Base-by-base conservation (phyloP, 2,113 vertebrate genomes). In the Bubo scandiacus region DNA sequence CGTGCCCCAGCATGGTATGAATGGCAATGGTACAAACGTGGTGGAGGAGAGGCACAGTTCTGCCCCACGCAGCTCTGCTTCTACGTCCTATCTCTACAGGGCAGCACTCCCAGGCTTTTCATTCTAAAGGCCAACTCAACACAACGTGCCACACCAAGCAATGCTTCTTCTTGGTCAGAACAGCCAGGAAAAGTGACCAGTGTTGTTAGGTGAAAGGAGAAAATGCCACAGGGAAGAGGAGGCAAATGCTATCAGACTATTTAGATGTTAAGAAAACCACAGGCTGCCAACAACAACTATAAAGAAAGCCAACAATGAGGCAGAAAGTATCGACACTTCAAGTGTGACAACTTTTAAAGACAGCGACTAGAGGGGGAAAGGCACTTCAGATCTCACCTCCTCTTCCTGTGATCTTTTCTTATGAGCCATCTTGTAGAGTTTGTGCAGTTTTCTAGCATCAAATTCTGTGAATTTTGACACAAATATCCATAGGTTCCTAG, bases 401-500 rank as follows among this genome's bases (percentile, higher is more conserved):
- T 99, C 99, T 90, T 99, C 99, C 55, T 99, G 99, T 3, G 99
- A 99, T 58, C 99, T 98, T 96, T 99, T 99, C 98, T 99, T 99
- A 96, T 99, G 99, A 61, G 99, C 99, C 99, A 99, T 99, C 98
- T 99, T 99, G 96, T 99, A 99, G 88, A 99, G 98, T 82, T 99
- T 99, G 97, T 99, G 99, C 74, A 99, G 97, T 95, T 99, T 99
- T 96, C 98, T 98, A 19, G 99, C 99, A 62, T 99, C 99, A 97
- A 99, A 99, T 98, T 99, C 99, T 16, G 99, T 99, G 95, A 99
- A 99, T 98, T 99, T 99, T 55, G 99, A 99, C 92, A 99, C 99
- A 98, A 99, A 99, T 94, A 99, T 99, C 99, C 99, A 99, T 30
- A 99, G 99, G 94, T 99, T 99, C 97, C 99, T 99, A 96, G 38